Base-by-base conservation (phyloP, 1,140 invertebrate genomes). In the Dendrolimus punctatus region DNA sequence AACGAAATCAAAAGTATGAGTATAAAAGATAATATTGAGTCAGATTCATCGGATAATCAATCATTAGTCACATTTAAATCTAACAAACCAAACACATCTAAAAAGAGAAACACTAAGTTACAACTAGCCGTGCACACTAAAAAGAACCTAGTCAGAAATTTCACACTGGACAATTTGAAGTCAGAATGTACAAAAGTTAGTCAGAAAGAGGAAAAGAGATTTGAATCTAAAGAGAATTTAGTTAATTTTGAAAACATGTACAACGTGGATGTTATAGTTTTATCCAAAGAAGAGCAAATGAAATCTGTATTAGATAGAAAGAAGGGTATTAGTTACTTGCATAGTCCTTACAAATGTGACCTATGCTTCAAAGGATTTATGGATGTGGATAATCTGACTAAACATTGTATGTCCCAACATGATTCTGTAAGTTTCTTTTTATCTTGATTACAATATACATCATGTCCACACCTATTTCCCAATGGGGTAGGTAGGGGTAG, bases 171-270 rank as follows among this genome's bases (percentile, higher is more conserved):
- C 23, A 23, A 23, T 23, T 1, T 23, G 1, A 23, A 23, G 1
- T 23, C 23, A 23, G 23, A 23, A 23, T 23, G 23, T 23, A 23
- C 39, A 2, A 50, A 41, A 41, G 39, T 42, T 23, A 23, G 42
- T 40, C 46, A 53, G 6, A 40, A 40, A 37, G 49, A 9, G 10
- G 46, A 8, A 39, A 54, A 54, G 40, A 42, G 46, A 39, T 56
- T 56, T 51, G 54, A 56, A 51, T 51, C 48, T 8, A 51, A 46
- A 51, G 54, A 56, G 4, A 56, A 51, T 46, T 46, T 56, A 43
- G 6, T 0, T 4, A 39, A 42, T 23, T 56, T 56, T 8, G 54
- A 51, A 40, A 51, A 38, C 4, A 7, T 40, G 3, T 56, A 45
- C 10, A 23, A 51, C 2, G 54, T 56, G 4, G 43, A 51, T 41